Evolutionary conservation across 2,797 vertebrate species (phyloP).

Genomic region (Linurgus olivaceus): DNA sequence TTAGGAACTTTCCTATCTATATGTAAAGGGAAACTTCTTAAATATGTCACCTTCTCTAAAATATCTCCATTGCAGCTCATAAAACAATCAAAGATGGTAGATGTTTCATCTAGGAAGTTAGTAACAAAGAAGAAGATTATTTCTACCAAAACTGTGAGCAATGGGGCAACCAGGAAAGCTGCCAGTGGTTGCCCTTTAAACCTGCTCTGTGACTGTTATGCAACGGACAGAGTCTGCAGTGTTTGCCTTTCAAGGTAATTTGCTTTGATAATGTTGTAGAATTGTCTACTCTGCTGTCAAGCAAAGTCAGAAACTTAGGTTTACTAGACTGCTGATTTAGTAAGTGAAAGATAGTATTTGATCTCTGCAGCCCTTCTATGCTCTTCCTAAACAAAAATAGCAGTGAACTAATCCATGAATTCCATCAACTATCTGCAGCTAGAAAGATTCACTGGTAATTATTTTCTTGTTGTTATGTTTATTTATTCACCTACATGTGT

Average conservation of each 20-base stretch:
- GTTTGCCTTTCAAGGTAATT: conserved; percentile 92
- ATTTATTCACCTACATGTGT: not conserved
- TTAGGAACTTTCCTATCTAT: not conserved
- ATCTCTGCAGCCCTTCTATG: not conserved
- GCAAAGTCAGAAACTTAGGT: conserved; percentile 8
- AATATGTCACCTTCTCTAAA: conserved; percentile 28
- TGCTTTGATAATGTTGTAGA: conserved; percentile 45
- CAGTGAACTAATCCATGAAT: too few species aligned
- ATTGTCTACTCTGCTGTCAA: not conserved
- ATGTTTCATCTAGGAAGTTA: conserved; percentile 76
- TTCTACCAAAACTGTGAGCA: conserved; percentile 72
- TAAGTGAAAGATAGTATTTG: not conserved
- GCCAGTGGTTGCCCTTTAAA: conserved; percentile 63
- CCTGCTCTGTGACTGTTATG: conserved; percentile 88
- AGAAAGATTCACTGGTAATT: not conserved
- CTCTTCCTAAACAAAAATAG: not conserved
- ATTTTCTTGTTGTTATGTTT: not conserved
- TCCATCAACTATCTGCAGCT: not conserved
- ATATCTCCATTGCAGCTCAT: conserved; percentile 75
- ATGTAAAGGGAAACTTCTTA: not conserved
- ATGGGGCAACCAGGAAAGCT: conserved; percentile 72
- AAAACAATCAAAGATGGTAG: conserved; percentile 79
- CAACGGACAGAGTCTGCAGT: conserved; percentile 90
- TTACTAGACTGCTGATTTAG: conserved; percentile 17
- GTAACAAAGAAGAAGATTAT: conserved; percentile 73